Evolutionary conservation across 2,888 invertebrate genomes (phyloP), one percentile per base, ranked within the genome.

Genomic region (Eupeodes luniger): DNA sequence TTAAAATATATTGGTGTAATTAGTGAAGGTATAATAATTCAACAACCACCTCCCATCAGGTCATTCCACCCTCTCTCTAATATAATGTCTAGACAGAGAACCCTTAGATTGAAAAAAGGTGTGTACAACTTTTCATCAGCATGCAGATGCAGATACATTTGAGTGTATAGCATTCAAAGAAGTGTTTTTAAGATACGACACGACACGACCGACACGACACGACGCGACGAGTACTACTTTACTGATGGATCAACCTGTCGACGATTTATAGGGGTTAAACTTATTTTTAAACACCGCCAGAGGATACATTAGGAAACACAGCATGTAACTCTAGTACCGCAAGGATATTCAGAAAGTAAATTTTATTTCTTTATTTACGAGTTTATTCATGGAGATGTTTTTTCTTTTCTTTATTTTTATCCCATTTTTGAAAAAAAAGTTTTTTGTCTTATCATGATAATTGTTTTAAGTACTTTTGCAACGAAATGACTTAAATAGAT

Each of bases 241-340:
- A 57, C 51, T 40, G 49, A 66, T 9, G 34, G 81, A 81, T 81
- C 53, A 74, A 81, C 55, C 64, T 80, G 61, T 51, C 74, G 36
- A 62, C 40, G 11, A n/a, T 49, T 49, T 59, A 57, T 62, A 11
- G 62, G 62, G 62, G 62, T 44, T 40, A 1, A 62, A 11, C 2
- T 62, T 62, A 16, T 62, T 62, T 62, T 62, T 16, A 62, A 62
- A 62, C 40, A 62, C 16, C 57, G 62, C 62, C 62, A 16, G 10
- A 62, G 62, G 40, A 16, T 16, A 44, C 40, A 62, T 44, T 62
- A 2, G 3, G 6, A 10, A n/a, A 40, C 1, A 9, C 1, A 4
- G 5, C 40, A 40, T 40, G 40, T 5, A 40, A 9, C 40, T 40
- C 9, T n/a, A 16, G 40, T 44, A 44, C 62, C 62, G 5, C 14